Conservation (phyloP, 1,140 invertebrate species). For the Megathymus violae region DNA sequence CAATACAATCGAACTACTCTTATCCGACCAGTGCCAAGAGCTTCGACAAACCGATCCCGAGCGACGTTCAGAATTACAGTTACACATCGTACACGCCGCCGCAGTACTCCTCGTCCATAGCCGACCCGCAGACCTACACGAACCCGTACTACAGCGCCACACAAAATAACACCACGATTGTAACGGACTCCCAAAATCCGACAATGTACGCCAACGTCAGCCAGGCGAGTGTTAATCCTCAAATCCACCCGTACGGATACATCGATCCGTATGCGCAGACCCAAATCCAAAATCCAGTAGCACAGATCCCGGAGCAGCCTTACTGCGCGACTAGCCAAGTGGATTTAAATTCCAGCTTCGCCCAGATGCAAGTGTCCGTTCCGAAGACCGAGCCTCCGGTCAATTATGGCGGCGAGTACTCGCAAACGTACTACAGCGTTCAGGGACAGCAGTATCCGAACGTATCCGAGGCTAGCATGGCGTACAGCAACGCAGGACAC, state of each 20-base stretch:
- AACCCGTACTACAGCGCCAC: constrained; percentile 67
- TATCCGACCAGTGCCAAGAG: constrained; percentile 50
- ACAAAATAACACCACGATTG: constrained; percentile 53
- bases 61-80: constrained; percentile 52
- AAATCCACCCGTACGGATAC: constrained; percentile 46
- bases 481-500: constrained; percentile 56
- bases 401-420: constrained; percentile 52
- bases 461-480: constrained; percentile 48
- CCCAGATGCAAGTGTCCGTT: constrained; percentile 67
- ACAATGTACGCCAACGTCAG: constrained; percentile 37
- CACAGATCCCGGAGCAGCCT: background rate
- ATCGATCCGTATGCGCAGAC: constrained; percentile 49
- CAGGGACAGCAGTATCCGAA: constrained; percentile 56
- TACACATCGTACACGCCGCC: constrained; percentile 64
- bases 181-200: constrained; percentile 62
- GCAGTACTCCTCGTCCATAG: constrained; percentile 56
- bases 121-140: constrained; percentile 59
- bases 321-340: constrained; percentile 43
- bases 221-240: constrained; percentile 42
- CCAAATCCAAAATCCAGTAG: constrained; percentile 29
- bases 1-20: constrained; percentile 44
- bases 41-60: constrained; percentile 56
- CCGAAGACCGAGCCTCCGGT: constrained; percentile 48
- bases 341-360: constrained; percentile 63
- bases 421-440: constrained; percentile 64